Conservation (phyloP, 2,888 invertebrate genomes). For the Himalopsyche kuldschensis region DNA sequence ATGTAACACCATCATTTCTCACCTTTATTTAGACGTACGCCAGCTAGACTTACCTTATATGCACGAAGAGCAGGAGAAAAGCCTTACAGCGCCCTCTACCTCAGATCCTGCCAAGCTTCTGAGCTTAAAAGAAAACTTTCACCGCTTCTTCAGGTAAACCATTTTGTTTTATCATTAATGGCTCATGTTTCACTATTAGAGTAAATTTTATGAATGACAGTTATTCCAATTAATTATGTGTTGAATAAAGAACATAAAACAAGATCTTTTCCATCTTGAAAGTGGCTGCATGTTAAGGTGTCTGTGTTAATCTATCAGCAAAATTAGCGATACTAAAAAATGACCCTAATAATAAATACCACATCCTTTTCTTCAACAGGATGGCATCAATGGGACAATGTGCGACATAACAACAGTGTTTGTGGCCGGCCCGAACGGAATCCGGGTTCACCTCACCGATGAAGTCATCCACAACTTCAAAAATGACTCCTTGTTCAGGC, state of each 20-base stretch:
- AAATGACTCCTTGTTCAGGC: constrained; percentile 72
- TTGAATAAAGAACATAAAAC: too few species aligned
- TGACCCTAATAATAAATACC: background rate
- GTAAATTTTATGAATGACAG: constrained; percentile 1
- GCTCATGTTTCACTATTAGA: too few species aligned
- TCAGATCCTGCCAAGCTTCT: constrained; percentile 66
- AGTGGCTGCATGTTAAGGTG: too few species aligned
- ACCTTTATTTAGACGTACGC: constrained; percentile 50
- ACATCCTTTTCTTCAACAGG: constrained; percentile 45
- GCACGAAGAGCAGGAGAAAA: constrained; percentile 70
- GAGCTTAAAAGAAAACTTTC: constrained; percentile 71
- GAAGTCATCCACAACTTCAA: constrained; percentile 83
- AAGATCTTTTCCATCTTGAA: too few species aligned
- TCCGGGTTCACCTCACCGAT: constrained; percentile 81
- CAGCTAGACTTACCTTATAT: constrained; percentile 82
- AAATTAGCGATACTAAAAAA: constrained; percentile 41
- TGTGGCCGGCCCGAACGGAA: constrained; percentile 81
- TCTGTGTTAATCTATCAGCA: background rate
- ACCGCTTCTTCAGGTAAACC: constrained; percentile 54
- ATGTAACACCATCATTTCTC: background rate
- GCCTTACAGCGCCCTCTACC: constrained; percentile 80
- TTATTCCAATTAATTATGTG: background rate
- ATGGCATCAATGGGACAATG: constrained; percentile 41
- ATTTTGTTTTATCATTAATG: constrained; percentile 38
- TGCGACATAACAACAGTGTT: constrained; percentile 60